Percentiles rank a stretch among this genome's conserved stretches.
These are phyloP conservation scores for Ctena decussata DNA, from an alignment of 2,888 invertebrate genomes.

Conservation along the genomic window DNA sequence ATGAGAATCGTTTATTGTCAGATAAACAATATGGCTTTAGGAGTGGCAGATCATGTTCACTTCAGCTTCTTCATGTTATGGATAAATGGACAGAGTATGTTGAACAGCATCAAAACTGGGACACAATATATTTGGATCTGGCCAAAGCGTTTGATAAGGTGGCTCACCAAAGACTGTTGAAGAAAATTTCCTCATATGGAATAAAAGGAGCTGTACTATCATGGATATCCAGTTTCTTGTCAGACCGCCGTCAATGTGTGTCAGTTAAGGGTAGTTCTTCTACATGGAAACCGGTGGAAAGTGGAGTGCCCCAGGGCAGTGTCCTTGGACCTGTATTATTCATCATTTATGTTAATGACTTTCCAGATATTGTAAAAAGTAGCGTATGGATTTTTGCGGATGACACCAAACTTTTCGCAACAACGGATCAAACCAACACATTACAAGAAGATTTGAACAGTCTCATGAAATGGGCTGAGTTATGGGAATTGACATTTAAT, in stretches of 20 bases:
- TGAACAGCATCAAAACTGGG: not conserved
- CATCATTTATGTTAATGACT: constrained; percentile 17
- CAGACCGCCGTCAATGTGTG: constrained; percentile 5
- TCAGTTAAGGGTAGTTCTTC: constrained; percentile 19
- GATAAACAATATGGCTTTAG: constrained; percentile 37
- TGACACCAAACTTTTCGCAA: constrained; percentile 15
- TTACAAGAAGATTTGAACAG: constrained; percentile 6
- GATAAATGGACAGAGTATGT: constrained; percentile 31
- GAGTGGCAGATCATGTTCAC: constrained; percentile 17
- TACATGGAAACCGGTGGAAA: not conserved
- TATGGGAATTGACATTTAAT: constrained; percentile 24
- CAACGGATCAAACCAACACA: not conserved
- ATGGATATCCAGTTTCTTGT: constrained; percentile 2
- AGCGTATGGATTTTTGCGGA: constrained; percentile 15
- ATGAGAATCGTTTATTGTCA: too few species aligned
- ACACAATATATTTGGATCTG: constrained; percentile 25
- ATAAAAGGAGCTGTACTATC: constrained; percentile 8
- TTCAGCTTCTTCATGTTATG: constrained; percentile 22
- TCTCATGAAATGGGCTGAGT: constrained; percentile 11
- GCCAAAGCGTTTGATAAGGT: constrained; percentile 39
- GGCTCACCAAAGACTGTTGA: constrained; percentile 14
- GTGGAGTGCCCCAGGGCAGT: constrained; percentile 17
- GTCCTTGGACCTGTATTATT: constrained; percentile 9
- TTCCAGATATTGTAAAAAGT: not conserved
- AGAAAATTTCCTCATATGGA: constrained; percentile 20